A percentile compares a stretch with the other conserved stretches of the same genome.
Evolutionary conservation across 2,113 vertebrate species (phyloP).

Genomic region (Callipepla californica): DNA sequence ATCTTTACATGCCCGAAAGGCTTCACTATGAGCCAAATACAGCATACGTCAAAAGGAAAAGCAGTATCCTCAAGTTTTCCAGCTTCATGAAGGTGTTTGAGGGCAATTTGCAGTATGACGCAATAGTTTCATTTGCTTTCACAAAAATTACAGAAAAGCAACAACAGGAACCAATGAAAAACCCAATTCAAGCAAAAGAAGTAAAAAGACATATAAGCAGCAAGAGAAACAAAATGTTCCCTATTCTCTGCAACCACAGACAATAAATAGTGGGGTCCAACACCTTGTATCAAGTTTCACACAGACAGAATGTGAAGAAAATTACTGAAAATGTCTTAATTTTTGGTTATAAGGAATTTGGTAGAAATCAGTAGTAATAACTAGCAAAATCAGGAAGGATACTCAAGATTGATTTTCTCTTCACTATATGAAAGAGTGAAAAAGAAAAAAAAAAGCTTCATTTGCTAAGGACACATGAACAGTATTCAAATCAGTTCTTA

Average conservation of each 20-base stretch:
- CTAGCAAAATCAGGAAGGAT: neutral
- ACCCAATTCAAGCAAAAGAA: neutral
- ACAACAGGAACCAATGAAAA: constrained; percentile 10
- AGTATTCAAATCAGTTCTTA: neutral
- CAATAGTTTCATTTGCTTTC: neutral
- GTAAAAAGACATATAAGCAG: neutral
- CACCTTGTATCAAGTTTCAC: neutral
- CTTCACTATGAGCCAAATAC: neutral
- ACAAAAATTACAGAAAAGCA: neutral
- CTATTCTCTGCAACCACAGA: neutral
- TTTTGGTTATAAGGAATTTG: neutral
- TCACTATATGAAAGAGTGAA: neutral
- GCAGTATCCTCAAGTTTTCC: neutral
- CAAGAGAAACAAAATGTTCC: neutral
- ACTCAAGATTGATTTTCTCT: neutral
- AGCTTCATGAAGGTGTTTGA: neutral
- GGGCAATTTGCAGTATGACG: neutral
- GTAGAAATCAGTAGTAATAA: neutral
- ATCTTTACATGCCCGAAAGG: neutral
- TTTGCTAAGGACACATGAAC: neutral
- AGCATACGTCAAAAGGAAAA: neutral
- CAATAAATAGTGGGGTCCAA: neutral
- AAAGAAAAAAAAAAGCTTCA: neutral
- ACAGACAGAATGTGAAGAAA: neutral
- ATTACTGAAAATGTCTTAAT: neutral